Percentiles rank a stretch among this genome's conserved stretches.
These are phyloP conservation scores for Tragelaphus imberbis DNA, from an alignment of 2,113 vertebrate genomes.

Conservation along the genomic window DNA sequence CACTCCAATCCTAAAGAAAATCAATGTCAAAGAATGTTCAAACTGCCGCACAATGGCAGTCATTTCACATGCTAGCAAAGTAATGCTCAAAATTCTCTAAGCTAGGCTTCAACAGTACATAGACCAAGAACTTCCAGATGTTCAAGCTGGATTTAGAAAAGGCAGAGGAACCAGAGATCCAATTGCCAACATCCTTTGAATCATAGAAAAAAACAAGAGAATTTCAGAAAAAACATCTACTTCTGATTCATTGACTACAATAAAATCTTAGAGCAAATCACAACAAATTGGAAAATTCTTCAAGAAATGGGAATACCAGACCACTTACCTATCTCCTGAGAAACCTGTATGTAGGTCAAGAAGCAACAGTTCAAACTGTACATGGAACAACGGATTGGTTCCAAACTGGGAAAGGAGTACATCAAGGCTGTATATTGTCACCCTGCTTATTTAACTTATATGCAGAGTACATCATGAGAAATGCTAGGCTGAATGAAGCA, in stretches of 20 bases:
- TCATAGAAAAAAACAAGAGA: not conserved
- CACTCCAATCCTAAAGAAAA: not conserved
- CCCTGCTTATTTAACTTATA: not conserved
- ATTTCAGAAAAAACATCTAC: not conserved
- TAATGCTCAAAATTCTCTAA: not conserved
- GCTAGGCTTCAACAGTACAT: not conserved
- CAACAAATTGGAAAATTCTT: not conserved
- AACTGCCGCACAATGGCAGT: not conserved
- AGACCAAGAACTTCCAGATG: not conserved
- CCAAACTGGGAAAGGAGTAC: not conserved
- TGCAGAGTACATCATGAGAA: not conserved
- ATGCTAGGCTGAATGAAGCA: not conserved
- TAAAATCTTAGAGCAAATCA: not conserved
- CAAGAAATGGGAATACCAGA: not conserved
- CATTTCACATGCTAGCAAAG: not conserved
- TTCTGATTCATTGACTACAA: no score
- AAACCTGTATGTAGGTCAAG: not conserved
- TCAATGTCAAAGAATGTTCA: not conserved
- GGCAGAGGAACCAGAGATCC: not conserved
- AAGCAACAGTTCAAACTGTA: not conserved
- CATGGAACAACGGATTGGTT: not conserved
- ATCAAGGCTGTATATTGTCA: not conserved
- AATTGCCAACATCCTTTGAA: not conserved
- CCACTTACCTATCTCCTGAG: not conserved
- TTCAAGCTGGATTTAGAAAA: not conserved